Percentiles rank a stretch among this genome's conserved stretches.
phyloP scores from a whole-genome alignment of 2,113 vertebrate genomes.

The Hemicordylus capensis region DNA sequence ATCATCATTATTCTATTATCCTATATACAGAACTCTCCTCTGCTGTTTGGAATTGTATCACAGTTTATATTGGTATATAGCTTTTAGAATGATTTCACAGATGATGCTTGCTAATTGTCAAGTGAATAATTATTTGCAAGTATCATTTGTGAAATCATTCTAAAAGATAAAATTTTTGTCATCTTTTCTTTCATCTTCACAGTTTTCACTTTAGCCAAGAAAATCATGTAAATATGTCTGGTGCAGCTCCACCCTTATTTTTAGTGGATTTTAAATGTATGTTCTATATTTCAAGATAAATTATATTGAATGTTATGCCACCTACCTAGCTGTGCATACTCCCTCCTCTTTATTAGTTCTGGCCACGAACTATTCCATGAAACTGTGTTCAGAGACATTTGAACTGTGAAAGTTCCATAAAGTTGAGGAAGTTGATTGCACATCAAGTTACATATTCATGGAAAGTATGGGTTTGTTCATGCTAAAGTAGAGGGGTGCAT shows the following conservation, averaged over 20 bases:
- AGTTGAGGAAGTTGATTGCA: not conserved
- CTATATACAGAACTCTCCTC: not conserved
- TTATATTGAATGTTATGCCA: not conserved
- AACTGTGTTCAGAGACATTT: not conserved
- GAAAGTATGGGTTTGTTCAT: not conserved
- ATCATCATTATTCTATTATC: not conserved
- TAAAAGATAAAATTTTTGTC: no score
- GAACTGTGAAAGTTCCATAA: not conserved
- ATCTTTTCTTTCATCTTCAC: not conserved
- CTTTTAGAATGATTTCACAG: not conserved
- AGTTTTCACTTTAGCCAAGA: not conserved
- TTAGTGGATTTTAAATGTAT: not conserved
- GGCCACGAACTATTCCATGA: not conserved
- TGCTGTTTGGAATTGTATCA: not conserved
- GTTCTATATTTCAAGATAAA: not conserved
- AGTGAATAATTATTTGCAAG: no score
- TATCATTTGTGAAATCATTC: no score
- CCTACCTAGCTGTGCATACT: not conserved
- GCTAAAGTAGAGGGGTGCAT: not conserved
- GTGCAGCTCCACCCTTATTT: not conserved
- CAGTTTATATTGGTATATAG: accelerated
- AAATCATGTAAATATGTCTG: not conserved
- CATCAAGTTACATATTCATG: not conserved
- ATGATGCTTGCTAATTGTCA: not conserved
- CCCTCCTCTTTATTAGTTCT: not conserved